Base-by-base conservation (phyloP, 2,888 invertebrate genomes). In the Griposia aprilina region DNA sequence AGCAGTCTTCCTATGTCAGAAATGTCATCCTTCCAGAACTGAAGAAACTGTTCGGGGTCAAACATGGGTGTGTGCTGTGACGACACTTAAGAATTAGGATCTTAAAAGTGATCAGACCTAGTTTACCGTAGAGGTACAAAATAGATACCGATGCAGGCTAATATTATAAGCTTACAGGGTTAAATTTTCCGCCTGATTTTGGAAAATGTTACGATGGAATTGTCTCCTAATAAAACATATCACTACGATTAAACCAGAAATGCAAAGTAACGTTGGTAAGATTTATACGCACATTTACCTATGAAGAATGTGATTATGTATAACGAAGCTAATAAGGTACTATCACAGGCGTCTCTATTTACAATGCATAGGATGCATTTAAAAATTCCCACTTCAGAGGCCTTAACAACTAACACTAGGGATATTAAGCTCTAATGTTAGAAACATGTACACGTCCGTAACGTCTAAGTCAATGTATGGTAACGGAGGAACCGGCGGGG, bases 11-110 rank as follows among this genome's bases (percentile, higher is more conserved):
- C 83, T 97, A 98, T 87, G 98, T 99, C 87, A 98, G 97, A 87
- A 98, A 98, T 91, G 97, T 98, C 74, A 98, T 99, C 89, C 98
- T 98, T 93, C 98, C 98, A 10, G 99, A 99, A 96, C 97, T 99
- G 80, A 98, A 98, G 94, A 98, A 98, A 88, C 97, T 99, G 84
- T 99, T 98, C 92, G 99, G 99, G 84, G 97, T 97, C 85, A 97
- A 97, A 91, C 98, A 97, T 91, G 98, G 98, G 84, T 98, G 99
- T 95, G 98, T 98, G 88, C 98, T 99, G 97, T 98, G 94, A 97
- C 92, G 88, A 88, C 74, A 74, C 36, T 74, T 60, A 59, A 66
- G 17, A 57, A 81, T 82, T 57, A 86, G 50, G 52, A 72, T 83
- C 70, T 78, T 81, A 26, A 89, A 83, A 81, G 76, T 83, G 76